Evolutionary conservation across 2,113 vertebrate species (phyloP).

Genomic region (Vanacampus margaritifer): DNA sequence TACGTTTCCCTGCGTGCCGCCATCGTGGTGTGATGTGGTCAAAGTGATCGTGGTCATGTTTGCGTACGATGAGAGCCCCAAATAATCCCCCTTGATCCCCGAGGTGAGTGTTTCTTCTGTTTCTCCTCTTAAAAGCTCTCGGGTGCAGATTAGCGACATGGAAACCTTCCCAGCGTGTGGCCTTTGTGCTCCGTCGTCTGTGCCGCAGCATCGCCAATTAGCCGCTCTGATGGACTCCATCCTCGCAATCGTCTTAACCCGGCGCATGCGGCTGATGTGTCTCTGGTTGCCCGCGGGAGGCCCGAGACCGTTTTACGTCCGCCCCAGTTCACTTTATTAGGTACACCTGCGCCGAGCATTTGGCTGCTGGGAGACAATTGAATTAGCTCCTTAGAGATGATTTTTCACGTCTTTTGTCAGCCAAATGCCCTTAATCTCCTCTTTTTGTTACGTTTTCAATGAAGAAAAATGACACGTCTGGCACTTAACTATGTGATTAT

Average conservation of each 20-base stretch:
- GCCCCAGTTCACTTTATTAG: not conserved
- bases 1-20: not conserved
- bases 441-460: no score
- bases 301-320: conserved; percentile 40
- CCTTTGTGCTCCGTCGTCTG: conserved; percentile 31
- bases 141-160: conserved; percentile 10
- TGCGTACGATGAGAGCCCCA: not conserved
- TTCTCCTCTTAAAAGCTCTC: not conserved
- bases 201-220: conserved; percentile 38
- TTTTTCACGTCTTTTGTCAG: not conserved
- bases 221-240: conserved; percentile 48
- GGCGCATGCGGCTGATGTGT: conserved; percentile 20
- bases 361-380: not conserved
- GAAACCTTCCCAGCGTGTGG: not conserved
- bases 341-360: not conserved
- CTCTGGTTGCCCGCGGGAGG: not conserved
- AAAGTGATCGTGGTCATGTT: not conserved
- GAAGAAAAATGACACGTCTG: no score
- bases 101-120: not conserved
- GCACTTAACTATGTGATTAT: not conserved
- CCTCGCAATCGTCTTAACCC: conserved; percentile 30
- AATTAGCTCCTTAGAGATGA: not conserved
- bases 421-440: not conserved
- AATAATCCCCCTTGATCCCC: not conserved
- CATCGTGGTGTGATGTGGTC: not conserved